These are phyloP conservation scores for Geothlypis trichas DNA, from an alignment of 2,113 vertebrate genomes.

Conservation along the genomic window DNA sequence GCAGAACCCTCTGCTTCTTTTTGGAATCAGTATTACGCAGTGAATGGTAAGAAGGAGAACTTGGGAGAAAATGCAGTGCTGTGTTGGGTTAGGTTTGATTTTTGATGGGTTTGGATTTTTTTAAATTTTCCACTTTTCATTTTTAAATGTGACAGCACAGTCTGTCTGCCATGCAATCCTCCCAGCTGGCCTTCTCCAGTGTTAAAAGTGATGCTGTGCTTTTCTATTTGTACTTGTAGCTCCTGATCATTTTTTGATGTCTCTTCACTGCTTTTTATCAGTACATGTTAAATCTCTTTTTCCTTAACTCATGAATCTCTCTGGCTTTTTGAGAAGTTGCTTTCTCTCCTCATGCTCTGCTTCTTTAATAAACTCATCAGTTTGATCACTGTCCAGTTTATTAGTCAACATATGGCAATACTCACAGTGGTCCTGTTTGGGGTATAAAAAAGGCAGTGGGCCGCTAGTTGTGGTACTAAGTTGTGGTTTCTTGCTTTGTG, in stretches of 20 bases:
- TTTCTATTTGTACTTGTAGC: conserved; percentile 15
- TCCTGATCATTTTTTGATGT: conserved; percentile 24
- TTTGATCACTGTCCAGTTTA: neutral
- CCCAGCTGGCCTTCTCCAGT: neutral
- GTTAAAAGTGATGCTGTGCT: neutral
- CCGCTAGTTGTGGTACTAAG: neutral
- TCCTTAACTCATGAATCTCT: conserved; percentile 6
- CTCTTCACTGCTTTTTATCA: conserved; percentile 13
- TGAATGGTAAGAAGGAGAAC: neutral
- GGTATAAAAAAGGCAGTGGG: neutral
- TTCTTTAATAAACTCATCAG: neutral
- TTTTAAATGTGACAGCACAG: neutral
- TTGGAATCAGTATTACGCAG: neutral
- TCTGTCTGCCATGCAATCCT: neutral
- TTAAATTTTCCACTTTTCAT: neutral
- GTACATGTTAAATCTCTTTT: conserved; percentile 2
- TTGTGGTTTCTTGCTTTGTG: neutral
- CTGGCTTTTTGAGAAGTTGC: neutral
- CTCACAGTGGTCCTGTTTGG: neutral
- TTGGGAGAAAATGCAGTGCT: neutral
- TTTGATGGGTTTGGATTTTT: neutral
- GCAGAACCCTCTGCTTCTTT: neutral
- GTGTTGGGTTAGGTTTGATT: neutral
- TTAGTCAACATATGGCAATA: neutral
- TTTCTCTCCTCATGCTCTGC: neutral